Evolutionary conservation across 53 echinoderm and acorn worm genomes (phyloP).

Genomic region (Paracentrotus lividus): DNA sequence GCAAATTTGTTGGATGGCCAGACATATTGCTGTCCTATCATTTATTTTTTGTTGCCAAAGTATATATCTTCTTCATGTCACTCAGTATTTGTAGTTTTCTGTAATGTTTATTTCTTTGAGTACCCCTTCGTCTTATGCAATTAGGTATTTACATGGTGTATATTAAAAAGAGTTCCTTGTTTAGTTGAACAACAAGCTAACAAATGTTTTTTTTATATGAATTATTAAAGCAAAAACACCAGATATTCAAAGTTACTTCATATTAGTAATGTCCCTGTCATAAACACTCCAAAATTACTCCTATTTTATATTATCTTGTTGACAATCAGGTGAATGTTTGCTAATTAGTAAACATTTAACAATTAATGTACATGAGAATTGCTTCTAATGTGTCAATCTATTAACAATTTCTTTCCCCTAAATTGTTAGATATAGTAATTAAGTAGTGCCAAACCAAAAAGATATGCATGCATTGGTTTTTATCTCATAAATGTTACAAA

Average conservation of each 20-base stretch:
- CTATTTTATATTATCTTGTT: neutral
- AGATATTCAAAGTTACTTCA: neutral
- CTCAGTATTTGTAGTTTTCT: slow-evolving; percentile 31
- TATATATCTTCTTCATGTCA: slow-evolving; percentile 39
- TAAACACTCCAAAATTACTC: neutral
- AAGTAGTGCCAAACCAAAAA: slow-evolving; percentile 21
- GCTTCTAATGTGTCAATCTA: neutral
- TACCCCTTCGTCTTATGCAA: slow-evolving; percentile 26
- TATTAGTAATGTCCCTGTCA: neutral
- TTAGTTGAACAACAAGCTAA: neutral
- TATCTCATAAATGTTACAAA: slow-evolving; percentile 31
- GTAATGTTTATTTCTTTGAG: slow-evolving; percentile 22
- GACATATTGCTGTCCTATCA: neutral
- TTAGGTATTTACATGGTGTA: neutral
- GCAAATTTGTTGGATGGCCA: slow-evolving; percentile 9
- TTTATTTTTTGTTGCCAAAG: slow-evolving; percentile 38
- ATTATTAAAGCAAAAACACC: neutral
- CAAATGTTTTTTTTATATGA: neutral
- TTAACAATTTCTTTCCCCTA: neutral
- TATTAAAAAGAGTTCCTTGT: neutral
- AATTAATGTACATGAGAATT: neutral
- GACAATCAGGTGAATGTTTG: neutral
- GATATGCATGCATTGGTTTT: slow-evolving; percentile 42
- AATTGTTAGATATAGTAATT: neutral
- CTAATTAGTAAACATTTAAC: neutral